These are phyloP conservation scores for Watsonalla cultraria DNA, from an alignment of 2,888 invertebrate genomes.

Conservation along the genomic window DNA sequence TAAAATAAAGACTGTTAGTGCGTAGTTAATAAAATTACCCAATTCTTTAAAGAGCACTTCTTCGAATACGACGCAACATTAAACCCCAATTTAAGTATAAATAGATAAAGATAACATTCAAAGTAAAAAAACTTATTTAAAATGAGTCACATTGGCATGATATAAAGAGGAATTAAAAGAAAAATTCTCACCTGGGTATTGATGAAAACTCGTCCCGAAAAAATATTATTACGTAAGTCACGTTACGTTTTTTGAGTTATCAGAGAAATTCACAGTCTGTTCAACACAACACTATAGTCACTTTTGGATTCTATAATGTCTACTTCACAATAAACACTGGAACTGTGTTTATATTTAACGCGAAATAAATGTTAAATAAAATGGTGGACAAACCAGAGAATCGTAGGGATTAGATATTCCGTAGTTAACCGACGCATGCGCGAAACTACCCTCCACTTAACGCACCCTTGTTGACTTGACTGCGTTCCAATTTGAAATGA, in stretches of 20 bases:
- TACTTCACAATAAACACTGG: neutral
- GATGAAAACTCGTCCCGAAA: neutral
- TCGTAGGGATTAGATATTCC: conserved; percentile 51
- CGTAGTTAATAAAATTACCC: too few species aligned
- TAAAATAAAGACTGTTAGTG: too few species aligned
- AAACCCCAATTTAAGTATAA: too few species aligned
- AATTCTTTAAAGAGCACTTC: too few species aligned
- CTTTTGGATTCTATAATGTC: neutral
- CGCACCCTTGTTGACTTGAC: conserved; percentile 21
- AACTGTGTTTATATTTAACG: conserved; percentile 19
- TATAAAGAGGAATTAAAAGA: too few species aligned
- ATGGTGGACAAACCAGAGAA: conserved; percentile 47
- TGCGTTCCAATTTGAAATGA: conserved; percentile 40
- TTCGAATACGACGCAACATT: too few species aligned
- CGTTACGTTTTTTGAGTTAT: neutral
- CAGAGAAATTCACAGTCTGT: neutral
- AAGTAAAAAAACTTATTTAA: too few species aligned
- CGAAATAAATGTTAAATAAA: conserved; percentile 51
- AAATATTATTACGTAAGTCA: neutral
- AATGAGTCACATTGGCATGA: too few species aligned
- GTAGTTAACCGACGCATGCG: conserved; percentile 50
- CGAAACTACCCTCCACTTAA: conserved; percentile 22
- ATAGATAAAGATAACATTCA: too few species aligned
- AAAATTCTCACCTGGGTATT: neutral
- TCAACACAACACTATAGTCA: neutral